These are phyloP conservation scores for Catagonus wagneri DNA, from an alignment of 2,113 vertebrate species.

Conservation along the genomic window DNA sequence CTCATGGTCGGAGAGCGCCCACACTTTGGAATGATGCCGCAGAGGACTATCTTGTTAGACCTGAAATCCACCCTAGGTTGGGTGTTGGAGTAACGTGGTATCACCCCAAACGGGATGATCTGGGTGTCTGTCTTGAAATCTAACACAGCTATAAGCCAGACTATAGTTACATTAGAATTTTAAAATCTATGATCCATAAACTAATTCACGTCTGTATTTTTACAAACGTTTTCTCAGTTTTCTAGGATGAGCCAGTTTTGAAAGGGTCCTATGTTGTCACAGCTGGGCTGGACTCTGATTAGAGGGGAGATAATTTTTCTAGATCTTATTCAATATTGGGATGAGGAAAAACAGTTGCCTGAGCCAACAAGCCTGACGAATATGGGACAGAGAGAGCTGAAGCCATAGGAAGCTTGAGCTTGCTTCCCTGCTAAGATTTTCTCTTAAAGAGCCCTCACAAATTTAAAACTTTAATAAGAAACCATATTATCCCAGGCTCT, in stretches of 20 bases:
- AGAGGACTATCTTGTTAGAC: not conserved
- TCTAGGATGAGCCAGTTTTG: conserved; percentile 9
- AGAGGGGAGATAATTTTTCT: conserved; percentile 47
- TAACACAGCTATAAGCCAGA: not conserved
- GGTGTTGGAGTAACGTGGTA: not conserved
- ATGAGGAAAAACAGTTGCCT: not conserved
- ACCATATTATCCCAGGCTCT: not conserved
- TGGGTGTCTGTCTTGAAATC: not conserved
- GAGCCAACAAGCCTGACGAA: not conserved
- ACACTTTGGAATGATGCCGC: not conserved
- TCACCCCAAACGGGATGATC: not conserved
- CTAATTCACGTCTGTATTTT: conserved; percentile 46
- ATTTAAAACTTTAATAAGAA: conserved; percentile 40
- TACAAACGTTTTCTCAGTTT: conserved; percentile 30
- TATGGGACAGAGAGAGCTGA: not conserved
- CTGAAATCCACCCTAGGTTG: not conserved
- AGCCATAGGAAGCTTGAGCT: not conserved
- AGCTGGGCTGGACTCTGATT: conserved; percentile 45
- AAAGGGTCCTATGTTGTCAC: conserved; percentile 56
- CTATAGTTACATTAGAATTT: not conserved
- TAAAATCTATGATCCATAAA: conserved; percentile 33
- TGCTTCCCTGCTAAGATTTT: not conserved
- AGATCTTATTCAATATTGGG: not conserved
- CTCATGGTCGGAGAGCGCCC: not conserved
- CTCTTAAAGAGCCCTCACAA: not conserved